These are phyloP conservation scores for Eulithis prunata DNA, from an alignment of 2,888 invertebrate species.

Conservation along the genomic window DNA sequence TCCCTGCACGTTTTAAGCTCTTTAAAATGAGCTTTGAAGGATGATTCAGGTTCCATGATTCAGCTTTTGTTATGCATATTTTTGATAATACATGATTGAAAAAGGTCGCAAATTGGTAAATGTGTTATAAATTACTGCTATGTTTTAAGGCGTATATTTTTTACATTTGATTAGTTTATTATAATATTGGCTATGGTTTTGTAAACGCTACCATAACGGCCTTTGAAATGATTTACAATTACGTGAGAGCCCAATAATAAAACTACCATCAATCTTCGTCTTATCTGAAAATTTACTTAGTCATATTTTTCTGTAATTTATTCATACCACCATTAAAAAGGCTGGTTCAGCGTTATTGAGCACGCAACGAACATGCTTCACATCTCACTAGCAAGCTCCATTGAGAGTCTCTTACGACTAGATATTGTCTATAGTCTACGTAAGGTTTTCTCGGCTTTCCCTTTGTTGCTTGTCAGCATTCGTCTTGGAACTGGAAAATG, in stretches of 20 bases:
- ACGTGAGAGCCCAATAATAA: conserved; percentile 3
- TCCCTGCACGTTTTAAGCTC: conserved; percentile 28
- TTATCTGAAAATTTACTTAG: conserved; percentile 10
- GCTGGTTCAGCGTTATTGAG: conserved; percentile 32
- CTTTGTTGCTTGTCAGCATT: conserved; percentile 38
- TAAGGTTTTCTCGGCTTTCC: conserved; percentile 40
- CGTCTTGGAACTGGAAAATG: conserved; percentile 33
- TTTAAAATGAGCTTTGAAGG: conserved; percentile 9
- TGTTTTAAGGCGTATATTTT: too few species aligned
- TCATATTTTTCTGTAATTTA: conserved; percentile 19
- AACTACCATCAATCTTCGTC: conserved; percentile 12
- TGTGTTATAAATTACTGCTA: too few species aligned
- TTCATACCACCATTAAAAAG: conserved; percentile 15
- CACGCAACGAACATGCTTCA: conserved; percentile 38
- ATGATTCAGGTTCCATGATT: conserved; percentile 9
- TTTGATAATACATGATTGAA: background rate
- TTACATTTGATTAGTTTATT: too few species aligned
- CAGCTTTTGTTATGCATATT: background rate
- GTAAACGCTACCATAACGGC: background rate
- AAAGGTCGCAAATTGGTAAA: background rate
- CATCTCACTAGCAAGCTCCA: conserved; percentile 33
- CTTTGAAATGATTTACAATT: background rate
- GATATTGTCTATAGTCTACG: conserved; percentile 35
- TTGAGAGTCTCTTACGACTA: conserved; percentile 36
- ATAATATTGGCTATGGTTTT: too few species aligned